A percentile compares a stretch with the other conserved stretches of the same genome.
Conservation (phyloP, 1,140 invertebrate genomes). For the Bombus soroeensis region DNA sequence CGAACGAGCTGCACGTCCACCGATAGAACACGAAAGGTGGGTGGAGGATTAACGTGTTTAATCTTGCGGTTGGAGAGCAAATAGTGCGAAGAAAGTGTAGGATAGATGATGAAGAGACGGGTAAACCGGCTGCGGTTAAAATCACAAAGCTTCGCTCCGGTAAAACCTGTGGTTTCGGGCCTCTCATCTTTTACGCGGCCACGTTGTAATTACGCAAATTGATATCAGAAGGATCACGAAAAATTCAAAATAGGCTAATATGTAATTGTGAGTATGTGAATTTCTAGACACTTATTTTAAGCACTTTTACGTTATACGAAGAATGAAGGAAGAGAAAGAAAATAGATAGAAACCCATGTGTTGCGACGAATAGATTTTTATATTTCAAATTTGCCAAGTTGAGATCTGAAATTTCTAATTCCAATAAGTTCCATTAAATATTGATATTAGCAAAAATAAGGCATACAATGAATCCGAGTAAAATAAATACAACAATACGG, state of each 20-base stretch:
- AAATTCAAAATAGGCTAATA: neutral
- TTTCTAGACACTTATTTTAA: too few relatives aligned
- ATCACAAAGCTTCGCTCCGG: constrained; percentile 25
- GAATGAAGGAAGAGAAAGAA: neutral
- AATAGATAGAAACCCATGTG: too few relatives aligned
- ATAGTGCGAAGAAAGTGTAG: constrained; percentile 44
- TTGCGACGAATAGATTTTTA: too few relatives aligned
- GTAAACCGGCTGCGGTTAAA: constrained; percentile 46
- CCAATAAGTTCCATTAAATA: neutral
- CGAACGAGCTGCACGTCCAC: constrained; percentile 44
- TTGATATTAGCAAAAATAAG: neutral
- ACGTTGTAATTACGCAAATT: neutral
- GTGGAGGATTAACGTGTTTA: constrained; percentile 69
- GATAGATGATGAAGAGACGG: constrained; percentile 39
- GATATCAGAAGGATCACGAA: neutral
- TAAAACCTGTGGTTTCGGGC: constrained; percentile 38
- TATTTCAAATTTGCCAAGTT: too few relatives aligned
- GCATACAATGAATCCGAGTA: too few relatives aligned
- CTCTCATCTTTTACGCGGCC: neutral
- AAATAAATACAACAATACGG: too few relatives aligned
- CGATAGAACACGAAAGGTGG: constrained; percentile 34
- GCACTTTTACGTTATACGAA: too few relatives aligned
- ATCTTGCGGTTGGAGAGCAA: constrained; percentile 70
- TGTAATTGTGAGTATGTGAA: neutral
- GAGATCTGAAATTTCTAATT: too few relatives aligned